Base-by-base conservation (phyloP, 2,113 vertebrate genomes). In the Spheniscus mendiculus region DNA sequence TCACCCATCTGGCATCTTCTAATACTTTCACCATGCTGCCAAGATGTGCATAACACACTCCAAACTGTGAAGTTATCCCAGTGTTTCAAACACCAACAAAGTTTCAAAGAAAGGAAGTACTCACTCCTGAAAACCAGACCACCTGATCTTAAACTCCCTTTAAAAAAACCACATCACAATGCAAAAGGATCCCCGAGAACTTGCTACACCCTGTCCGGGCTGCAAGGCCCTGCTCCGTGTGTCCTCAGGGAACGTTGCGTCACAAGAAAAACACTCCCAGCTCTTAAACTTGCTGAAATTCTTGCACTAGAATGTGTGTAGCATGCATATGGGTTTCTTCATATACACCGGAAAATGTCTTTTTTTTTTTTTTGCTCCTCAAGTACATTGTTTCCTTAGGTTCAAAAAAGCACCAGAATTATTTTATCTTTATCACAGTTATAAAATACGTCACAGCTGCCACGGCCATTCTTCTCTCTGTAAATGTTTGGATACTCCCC, bases 151-250 rank as follows among this genome's bases (percentile, higher is more conserved):
- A 17, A 67, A 30, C 2, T 13, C 5, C 20, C 47, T 63, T 91
- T 47, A 30, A 25, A 62, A 65, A 22, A 62, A 59, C 9, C 12
- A 0, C 27, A 30, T 36, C 30, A 65, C 10, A 56, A 73, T 26
- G 45, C 14, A 30, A 18, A 66, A 77, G 11, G 50, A 82, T 55
- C 13, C 47, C 29, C 3, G 0, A 26, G 27, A 86, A 30, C 17
- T 16, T 52, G 1, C 32, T 63, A 36, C 26, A 72, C 20, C 15
- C n/a, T 70, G 3, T 11, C 26, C 58, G 38, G 11, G 16, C 26
- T 42, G 9, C 0, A 0, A 44, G n/a, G 4, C 10, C 10, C 69
- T 79, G 26, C 25, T 69, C 14, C 5, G 0, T 1, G 0, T 11
- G 12, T 44, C 47, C n/a, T 23, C 38, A 40, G 13, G 32, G 44